phyloP scores from a whole-genome alignment of 2,113 vertebrate genomes.

The Malurus cyaneus region DNA sequence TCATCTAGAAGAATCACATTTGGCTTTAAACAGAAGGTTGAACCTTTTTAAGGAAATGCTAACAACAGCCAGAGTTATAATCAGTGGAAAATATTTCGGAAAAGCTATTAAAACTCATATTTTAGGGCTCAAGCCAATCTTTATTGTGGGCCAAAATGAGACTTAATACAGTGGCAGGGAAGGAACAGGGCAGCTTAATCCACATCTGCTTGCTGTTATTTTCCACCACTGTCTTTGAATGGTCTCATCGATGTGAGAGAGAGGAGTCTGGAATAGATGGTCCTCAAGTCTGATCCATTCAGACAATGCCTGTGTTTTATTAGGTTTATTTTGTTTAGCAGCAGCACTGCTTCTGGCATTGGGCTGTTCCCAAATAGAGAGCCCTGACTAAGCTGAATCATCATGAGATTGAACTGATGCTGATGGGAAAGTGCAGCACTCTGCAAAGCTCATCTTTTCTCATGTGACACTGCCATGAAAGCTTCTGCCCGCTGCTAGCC shows the following conservation, averaged over 20 bases:
- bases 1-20: neutral
- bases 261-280: slow-evolving; percentile 3
- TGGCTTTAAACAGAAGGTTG: neutral
- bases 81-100: slow-evolving; percentile 19
- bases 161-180: neutral
- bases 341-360: slow-evolving; percentile 7
- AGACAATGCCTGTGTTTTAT: slow-evolving; percentile 39
- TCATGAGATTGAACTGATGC: slow-evolving; percentile 36
- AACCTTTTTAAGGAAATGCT: neutral
- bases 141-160: neutral
- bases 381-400: slow-evolving; percentile 42
- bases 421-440: neutral
- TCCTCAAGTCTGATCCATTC: slow-evolving; percentile 28
- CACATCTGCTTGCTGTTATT: slow-evolving; percentile 21
- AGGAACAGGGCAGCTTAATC: neutral
- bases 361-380: neutral
- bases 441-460: slow-evolving; percentile 41
- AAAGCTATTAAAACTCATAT: neutral
- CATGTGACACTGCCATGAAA: neutral
- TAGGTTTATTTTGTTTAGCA: slow-evolving; percentile 51
- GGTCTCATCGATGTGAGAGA: neutral
- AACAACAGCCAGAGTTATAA: neutral
- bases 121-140: neutral
- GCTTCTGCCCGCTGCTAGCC: neutral
- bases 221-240: neutral